phyloP scores from a whole-genome alignment of 2,113 vertebrate species.

The Corythornis madagascariensis region DNA sequence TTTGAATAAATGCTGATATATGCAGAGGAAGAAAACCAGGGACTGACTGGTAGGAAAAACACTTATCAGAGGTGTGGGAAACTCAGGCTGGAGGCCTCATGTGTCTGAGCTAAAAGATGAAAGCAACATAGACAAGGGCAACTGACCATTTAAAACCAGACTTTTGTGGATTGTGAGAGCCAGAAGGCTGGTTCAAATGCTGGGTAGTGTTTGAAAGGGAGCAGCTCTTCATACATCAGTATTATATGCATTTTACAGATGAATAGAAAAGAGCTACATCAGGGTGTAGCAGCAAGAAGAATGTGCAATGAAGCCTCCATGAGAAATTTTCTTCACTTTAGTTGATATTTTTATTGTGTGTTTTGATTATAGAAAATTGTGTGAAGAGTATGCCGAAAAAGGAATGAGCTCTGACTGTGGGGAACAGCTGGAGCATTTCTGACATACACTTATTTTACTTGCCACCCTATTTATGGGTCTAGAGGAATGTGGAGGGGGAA shows the following conservation, averaged over 20 bases:
- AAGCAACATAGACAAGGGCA: neutral
- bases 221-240: neutral
- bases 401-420: neutral
- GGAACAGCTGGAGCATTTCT: constrained; percentile 40
- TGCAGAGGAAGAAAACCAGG: neutral
- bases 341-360: constrained; percentile 33
- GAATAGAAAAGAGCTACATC: neutral
- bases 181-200: neutral
- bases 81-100: neutral
- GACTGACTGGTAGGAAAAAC: neutral
- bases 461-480: constrained; percentile 37
- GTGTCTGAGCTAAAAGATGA: neutral
- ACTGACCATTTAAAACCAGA: neutral
- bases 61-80: neutral
- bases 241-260: neutral
- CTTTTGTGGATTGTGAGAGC: neutral
- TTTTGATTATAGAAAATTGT: constrained; percentile 28
- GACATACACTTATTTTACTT: constrained; percentile 8
- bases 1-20: neutral
- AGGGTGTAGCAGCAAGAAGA: neutral
- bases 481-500: constrained; percentile 42
- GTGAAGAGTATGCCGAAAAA: constrained; percentile 6
- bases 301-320: neutral
- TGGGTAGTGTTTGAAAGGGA: neutral
- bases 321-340: constrained; percentile 19